phyloP scores from a whole-genome alignment of 2,888 invertebrate genomes.

The Petrolisthes manimaculis region DNA sequence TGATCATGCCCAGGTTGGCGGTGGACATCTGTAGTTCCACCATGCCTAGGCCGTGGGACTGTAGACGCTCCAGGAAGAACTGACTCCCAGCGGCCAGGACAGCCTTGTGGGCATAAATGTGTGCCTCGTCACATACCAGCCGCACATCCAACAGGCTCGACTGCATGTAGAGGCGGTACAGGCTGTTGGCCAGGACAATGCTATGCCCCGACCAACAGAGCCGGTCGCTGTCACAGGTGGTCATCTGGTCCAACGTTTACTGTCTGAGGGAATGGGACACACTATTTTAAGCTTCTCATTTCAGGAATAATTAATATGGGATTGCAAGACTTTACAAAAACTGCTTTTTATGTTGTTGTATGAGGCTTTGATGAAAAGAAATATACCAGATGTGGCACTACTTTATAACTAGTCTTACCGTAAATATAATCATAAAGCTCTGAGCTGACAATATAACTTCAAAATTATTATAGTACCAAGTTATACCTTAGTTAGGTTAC shows the following conservation, averaged over 20 bases:
- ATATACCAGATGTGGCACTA: too few relatives aligned
- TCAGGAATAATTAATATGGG: too few relatives aligned
- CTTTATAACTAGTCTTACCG: too few relatives aligned
- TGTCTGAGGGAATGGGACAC: too few relatives aligned
- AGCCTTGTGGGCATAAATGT: conserved; percentile 52
- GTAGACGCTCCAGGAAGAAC: conserved; percentile 46
- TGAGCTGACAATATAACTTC: too few relatives aligned
- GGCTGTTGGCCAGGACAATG: conserved; percentile 40
- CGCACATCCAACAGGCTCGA: conserved; percentile 48
- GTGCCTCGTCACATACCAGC: conserved; percentile 45
- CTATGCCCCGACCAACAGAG: conserved; percentile 45
- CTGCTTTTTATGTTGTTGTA: too few relatives aligned
- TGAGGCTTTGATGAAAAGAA: too few relatives aligned
- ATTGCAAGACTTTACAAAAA: too few relatives aligned
- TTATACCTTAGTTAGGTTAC: too few relatives aligned
- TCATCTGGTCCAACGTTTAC: not conserved
- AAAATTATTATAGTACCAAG: too few relatives aligned
- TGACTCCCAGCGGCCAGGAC: conserved; percentile 57
- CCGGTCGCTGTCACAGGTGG: conserved; percentile 34
- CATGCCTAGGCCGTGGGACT: conserved; percentile 38
- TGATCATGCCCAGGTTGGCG: conserved; percentile 34
- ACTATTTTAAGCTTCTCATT: too few relatives aligned
- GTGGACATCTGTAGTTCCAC: conserved; percentile 47
- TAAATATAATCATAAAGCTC: too few relatives aligned
- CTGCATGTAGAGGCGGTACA: conserved; percentile 44